A percentile compares a stretch with the other conserved stretches of the same genome.
Evolutionary conservation across 2,888 invertebrate genomes (phyloP).

Genomic region (Tetranychus piercei): DNA sequence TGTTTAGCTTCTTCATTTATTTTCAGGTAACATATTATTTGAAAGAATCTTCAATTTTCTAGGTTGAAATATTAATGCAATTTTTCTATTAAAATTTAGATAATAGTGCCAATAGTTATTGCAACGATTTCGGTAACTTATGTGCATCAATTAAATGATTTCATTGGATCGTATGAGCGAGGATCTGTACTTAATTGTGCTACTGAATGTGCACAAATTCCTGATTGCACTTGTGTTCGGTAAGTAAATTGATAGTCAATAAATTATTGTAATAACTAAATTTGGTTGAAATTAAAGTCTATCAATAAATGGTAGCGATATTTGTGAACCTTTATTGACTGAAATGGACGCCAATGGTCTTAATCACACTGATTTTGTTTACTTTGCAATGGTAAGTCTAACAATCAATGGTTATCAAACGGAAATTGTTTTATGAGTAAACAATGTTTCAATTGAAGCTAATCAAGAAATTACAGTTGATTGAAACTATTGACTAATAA

Average conservation of each 20-base stretch:
- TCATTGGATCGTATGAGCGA: not conserved
- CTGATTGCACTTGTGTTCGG: conserved; percentile 13
- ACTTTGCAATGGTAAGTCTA: conserved; percentile 24
- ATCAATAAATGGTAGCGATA: not conserved
- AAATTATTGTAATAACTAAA: not conserved
- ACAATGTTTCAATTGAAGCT: not conserved
- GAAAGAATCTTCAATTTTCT: not conserved
- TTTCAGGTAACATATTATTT: not conserved
- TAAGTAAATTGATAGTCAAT: not conserved
- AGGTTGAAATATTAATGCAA: not conserved
- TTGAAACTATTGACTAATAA: not conserved
- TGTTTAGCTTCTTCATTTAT: not conserved
- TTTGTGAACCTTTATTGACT: conserved; percentile 23
- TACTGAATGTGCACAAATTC: conserved; percentile 4
- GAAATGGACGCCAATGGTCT: conserved; percentile 22
- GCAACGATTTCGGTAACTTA: not conserved
- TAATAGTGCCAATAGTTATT: not conserved
- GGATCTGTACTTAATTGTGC: conserved; percentile 10
- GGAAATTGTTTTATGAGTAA: not conserved
- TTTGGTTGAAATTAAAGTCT: not conserved
- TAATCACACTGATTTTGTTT: conserved; percentile 23
- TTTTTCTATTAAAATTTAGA: not conserved
- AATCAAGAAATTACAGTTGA: not conserved
- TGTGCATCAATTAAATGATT: not conserved
- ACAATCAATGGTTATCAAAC: not conserved